Evolutionary conservation across 2,888 invertebrate species (phyloP).

Genomic region (Melanostoma scalare): DNA sequence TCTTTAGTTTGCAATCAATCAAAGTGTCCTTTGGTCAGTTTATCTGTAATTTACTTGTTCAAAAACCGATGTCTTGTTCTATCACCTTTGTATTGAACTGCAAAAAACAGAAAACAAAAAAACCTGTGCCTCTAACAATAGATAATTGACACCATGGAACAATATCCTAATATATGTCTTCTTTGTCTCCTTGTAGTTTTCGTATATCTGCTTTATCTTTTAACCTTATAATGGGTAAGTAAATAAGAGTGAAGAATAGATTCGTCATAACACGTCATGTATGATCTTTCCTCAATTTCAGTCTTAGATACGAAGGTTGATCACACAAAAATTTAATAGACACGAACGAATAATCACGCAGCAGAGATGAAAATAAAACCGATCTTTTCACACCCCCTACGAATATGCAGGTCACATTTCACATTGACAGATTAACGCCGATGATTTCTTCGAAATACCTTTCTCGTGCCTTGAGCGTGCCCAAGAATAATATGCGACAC

Average conservation of each 20-base stretch:
- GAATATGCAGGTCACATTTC: conserved; percentile 61
- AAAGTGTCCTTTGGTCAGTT: conserved; percentile 60
- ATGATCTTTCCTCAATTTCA: conserved; percentile 11
- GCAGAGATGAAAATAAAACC: conserved; percentile 46
- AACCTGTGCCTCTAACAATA: conserved; percentile 38
- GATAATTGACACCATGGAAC: conserved; percentile 60
- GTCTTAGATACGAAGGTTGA: conserved; percentile 29
- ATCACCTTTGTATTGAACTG: conserved; percentile 32
- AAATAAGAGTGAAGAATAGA: conserved; percentile 51
- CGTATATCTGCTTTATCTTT: conserved; percentile 31
- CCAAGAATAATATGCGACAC: conserved; percentile 21
- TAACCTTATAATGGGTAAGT: conserved; percentile 19
- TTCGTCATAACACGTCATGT: conserved; percentile 74
- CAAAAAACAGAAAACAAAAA: conserved; percentile 37
- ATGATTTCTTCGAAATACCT: conserved; percentile 22
- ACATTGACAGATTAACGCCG: conserved; percentile 66
- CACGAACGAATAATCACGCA: conserved; percentile 38
- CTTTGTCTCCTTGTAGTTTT: conserved; percentile 40
- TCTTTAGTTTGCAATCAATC: conserved; percentile 48
- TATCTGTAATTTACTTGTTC: conserved; percentile 47
- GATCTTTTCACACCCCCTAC: conserved; percentile 14
- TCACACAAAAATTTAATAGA: conserved; percentile 26
- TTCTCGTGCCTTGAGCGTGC: conserved; percentile 19
- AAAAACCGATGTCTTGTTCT: conserved; percentile 29
- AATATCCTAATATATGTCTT: conserved; percentile 36